These are phyloP conservation scores for Hyperoplus immaculatus DNA, from an alignment of 2,797 vertebrate species.

Conservation along the genomic window DNA sequence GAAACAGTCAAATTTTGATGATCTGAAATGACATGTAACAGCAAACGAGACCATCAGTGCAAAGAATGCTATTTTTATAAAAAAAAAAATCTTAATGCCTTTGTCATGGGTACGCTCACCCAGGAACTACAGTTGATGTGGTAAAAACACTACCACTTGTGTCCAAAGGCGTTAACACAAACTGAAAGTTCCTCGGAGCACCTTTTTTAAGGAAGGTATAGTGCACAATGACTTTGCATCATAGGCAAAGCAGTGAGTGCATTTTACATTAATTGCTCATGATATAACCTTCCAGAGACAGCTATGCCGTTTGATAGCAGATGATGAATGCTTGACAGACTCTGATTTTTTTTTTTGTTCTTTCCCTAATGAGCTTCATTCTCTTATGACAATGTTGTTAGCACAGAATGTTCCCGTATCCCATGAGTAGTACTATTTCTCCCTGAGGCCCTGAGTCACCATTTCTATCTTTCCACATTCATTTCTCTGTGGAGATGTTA, in stretches of 20 bases:
- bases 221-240: background rate
- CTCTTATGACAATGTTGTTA: slow-evolving; percentile 47
- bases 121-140: no score
- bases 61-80: no score
- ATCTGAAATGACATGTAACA: no score
- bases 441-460: slow-evolving; percentile 42
- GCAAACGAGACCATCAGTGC: no score
- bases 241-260: slow-evolving; percentile 8
- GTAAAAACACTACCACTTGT: no score
- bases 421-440: slow-evolving; percentile 19
- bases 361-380: slow-evolving; percentile 50
- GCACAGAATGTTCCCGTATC: slow-evolving; percentile 45
- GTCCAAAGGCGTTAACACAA: no score
- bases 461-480: slow-evolving; percentile 40
- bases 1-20: no score
- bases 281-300: slow-evolving; percentile 29
- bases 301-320: slow-evolving; percentile 12
- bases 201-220: slow-evolving; percentile 2
- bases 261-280: slow-evolving; percentile 16
- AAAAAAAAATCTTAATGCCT: no score
- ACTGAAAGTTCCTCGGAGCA: no score
- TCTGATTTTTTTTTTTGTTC: slow-evolving; percentile 16
- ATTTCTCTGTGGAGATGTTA: slow-evolving; percentile 39
- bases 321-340: slow-evolving; percentile 33
- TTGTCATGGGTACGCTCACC: no score